Conservation (phyloP, 2,113 vertebrate species). For the Phocoena phocoena region DNA sequence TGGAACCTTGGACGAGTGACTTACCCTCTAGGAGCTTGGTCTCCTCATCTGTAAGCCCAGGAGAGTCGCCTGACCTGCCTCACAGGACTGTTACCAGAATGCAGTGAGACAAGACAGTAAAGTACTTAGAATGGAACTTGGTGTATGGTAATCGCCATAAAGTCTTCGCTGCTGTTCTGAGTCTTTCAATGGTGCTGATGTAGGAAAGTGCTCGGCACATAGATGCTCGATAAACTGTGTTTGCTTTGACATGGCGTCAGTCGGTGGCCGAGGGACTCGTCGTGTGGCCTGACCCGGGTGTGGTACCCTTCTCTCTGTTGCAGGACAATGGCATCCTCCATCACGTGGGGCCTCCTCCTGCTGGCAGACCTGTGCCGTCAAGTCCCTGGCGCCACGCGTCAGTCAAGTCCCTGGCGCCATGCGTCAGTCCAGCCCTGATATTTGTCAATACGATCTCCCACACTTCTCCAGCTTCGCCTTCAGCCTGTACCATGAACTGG, state of each 20-base stretch:
- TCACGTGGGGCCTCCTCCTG: neutral
- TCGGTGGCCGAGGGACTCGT: accelerated
- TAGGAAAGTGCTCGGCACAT: accelerated
- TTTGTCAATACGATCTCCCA: neutral
- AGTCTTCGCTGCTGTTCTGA: neutral
- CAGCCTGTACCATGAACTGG: conserved; percentile 84
- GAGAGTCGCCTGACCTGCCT: accelerated
- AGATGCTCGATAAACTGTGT: neutral
- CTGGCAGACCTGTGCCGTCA: conserved; percentile 28
- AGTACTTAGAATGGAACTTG: neutral
- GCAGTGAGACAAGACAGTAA: accelerated
- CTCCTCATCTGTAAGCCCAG: neutral
- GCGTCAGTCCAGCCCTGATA: neutral
- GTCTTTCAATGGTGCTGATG: accelerated
- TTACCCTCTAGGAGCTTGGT: neutral
- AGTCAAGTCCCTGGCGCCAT: neutral
- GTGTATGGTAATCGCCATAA: accelerated
- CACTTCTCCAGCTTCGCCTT: conserved; percentile 82
- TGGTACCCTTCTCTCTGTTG: neutral
- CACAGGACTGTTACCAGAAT: accelerated
- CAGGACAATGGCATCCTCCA: conserved; percentile 47
- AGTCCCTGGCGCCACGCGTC: neutral
- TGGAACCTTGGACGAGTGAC: neutral
- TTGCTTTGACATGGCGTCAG: accelerated
- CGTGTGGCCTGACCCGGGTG: neutral